Evolutionary conservation across 2,888 invertebrate species (phyloP), one percentile per base, ranked within the genome.

Genomic region (Iselma pallidipennis): DNA sequence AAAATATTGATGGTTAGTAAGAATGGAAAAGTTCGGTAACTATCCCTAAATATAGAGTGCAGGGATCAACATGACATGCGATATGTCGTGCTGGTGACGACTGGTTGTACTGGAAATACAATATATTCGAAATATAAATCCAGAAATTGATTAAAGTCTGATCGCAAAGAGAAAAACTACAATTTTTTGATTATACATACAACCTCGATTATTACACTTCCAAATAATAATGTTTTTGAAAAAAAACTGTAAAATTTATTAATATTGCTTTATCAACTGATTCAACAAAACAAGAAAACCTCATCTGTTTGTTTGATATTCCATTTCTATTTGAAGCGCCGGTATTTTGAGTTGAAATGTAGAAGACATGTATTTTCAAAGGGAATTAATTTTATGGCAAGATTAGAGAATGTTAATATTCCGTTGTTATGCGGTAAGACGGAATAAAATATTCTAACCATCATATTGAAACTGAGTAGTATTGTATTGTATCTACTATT

Each of bases 381-480:
- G 68, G 66, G 69, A 71, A 72, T 72, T 71, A 72, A 72, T 72
- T 68, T 67, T 66, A 66, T 60, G 57, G 68, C 62, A 64, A 68
- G 69, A 72, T 70, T 70, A 69, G 68, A 65, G 69, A 72, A 71
- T 70, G 69, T 67, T 70, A 71, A 71, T 69, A 70, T 67, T 72
- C 69, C 59, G 67, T 67, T 71, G 68, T 72, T 70, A 68, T 68
- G 68, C 68, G 70, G 68, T 65, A 70, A 71, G 66, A 70, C 66
- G 71, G n/a, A 67, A 70, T 72, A 68, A 72, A 72, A 72, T 71
- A 72, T 72, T 71, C 69, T 71, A 67, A 69, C 67, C 68, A 65
- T 71, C 69, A 70, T 71, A 72, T 71, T 70, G 69, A 69, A 62
- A 70, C 67, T 63, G 66, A 67, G 69, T 65, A 61, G 67, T 67